Evolutionary conservation across 2,113 vertebrate species (phyloP), one percentile per base, ranked within the genome.

Genomic region (Pseudorhombus dupliciocellatus): DNA sequence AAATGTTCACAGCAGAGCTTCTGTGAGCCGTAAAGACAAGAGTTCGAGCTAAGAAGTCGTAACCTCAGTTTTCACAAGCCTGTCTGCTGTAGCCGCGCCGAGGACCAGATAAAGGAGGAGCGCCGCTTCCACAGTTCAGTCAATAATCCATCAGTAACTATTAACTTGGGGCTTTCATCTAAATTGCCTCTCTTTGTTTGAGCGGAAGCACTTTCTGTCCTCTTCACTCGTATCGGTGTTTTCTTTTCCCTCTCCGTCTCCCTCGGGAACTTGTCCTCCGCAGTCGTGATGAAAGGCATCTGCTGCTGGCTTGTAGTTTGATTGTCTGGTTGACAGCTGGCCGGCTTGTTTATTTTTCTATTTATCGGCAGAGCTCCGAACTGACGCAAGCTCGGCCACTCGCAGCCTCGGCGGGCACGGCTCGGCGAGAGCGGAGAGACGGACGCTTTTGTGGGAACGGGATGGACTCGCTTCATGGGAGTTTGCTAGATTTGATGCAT

Each of bases 281-380:
- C 57, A 26, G 55, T 72, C 21, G 53, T n/a, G 79, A 84, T 88
- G 79, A 82, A 87, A 84, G 81, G n/a, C 63, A 73, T 84, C 59
- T 59, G 40, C 73, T 72, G 74, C 79, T 71, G 69, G 79, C 86
- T 80, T 80, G 61, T 18, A 73, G 75, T 84, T 68, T 80, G 60
- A 88, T 84, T 79, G 77, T 87, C 77, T 87, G 84, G 51, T 63
- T 81, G 76, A 88, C 85, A 90, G 88, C 87, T 89, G 91, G 74
- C 44, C 75, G 7, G 7, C 57, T 78, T 84, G 84, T 88, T 89
- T 91, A 78, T 92, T 91, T 86, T 86, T 75, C 51, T 84, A 58
- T 89, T 89, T 83, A 84, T 89, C 75, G 28, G 55, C 20, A 26
- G 59, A 5, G 62, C 64, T 66, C 65, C 58, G 68, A 75, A 64